A percentile compares a stretch with the other conserved stretches of the same genome.
Evolutionary conservation across 1,140 invertebrate genomes (phyloP).

Genomic region (Portunus trituberculatus): DNA sequence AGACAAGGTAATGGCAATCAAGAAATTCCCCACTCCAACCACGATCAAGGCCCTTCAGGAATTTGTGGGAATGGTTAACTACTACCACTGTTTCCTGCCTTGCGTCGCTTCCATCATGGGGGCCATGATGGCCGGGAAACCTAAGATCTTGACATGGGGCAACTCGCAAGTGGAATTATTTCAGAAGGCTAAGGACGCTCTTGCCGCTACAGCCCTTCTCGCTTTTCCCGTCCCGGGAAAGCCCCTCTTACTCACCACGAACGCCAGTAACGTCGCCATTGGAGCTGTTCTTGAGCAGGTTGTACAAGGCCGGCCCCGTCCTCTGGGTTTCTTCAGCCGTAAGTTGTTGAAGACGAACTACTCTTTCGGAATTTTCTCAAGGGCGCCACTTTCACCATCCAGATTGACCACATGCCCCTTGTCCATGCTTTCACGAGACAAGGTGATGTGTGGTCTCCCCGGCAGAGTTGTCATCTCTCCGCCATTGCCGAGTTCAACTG

Average conservation of each 20-base stretch:
- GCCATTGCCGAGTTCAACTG: slow-evolving; percentile 33
- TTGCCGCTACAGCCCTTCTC: slow-evolving; percentile 14
- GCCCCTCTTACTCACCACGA: slow-evolving; percentile 50
- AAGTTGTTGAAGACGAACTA: slow-evolving; percentile 74
- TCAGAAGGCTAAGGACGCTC: too few species aligned
- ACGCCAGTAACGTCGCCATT: slow-evolving; percentile 78
- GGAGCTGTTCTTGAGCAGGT: slow-evolving; percentile 65
- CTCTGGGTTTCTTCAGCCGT: too few species aligned
- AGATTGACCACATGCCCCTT: not conserved
- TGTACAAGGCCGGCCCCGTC: slow-evolving; percentile 41
- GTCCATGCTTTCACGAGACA: too few species aligned
- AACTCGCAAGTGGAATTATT: too few species aligned
- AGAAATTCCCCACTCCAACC: not conserved
- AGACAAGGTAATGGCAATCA: too few species aligned
- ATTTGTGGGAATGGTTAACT: not conserved
- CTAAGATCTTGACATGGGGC: too few species aligned
- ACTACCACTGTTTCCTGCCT: too few species aligned
- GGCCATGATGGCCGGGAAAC: too few species aligned
- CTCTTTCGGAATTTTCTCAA: slow-evolving; percentile 78
- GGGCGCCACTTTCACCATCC: slow-evolving; percentile 14
- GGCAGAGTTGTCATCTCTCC: not conserved
- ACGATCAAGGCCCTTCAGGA: too few species aligned
- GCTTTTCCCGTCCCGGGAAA: not conserved
- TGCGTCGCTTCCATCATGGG: too few species aligned
- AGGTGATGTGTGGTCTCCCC: too few species aligned